These are phyloP conservation scores for Rafetus swinhoei DNA, from an alignment of 2,113 vertebrate species.

Conservation along the genomic window DNA sequence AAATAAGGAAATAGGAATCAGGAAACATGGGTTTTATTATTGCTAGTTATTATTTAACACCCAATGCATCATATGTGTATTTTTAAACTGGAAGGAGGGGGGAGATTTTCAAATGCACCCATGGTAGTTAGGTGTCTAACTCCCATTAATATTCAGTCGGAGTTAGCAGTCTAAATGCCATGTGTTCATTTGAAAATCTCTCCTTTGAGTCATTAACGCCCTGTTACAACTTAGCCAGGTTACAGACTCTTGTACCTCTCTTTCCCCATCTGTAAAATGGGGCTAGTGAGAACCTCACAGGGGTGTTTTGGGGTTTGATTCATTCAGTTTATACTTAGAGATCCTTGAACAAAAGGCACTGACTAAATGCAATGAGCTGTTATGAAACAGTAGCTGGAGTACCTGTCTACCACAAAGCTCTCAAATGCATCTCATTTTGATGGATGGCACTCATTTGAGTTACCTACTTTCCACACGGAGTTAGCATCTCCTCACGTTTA, in stretches of 20 bases:
- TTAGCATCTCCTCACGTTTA: not conserved
- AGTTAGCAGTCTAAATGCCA: not conserved
- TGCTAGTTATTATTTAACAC: not conserved
- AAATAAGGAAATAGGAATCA: not conserved
- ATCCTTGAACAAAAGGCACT: not conserved
- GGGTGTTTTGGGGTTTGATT: not conserved
- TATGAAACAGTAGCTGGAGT: not conserved
- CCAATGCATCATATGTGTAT: not conserved
- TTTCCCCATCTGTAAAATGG: not conserved
- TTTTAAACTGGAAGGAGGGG: not conserved
- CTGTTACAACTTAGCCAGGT: fast-evolving
- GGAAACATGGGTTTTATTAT: not conserved
- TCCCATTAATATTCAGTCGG: constrained; percentile 49
- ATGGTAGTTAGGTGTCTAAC: not conserved
- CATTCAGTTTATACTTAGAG: not conserved
- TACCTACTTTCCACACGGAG: not conserved
- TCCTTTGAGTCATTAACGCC: not conserved
- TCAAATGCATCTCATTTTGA: not conserved
- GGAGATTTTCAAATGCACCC: not conserved
- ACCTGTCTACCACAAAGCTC: not conserved
- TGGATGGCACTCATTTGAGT: not conserved
- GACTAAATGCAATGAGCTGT: not conserved
- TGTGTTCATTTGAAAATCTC: not conserved
- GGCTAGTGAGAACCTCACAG: too few relatives aligned
- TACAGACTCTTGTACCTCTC: not conserved